Conservation (phyloP, 1,140 invertebrate species). For the Drosophila parabipectinata region DNA sequence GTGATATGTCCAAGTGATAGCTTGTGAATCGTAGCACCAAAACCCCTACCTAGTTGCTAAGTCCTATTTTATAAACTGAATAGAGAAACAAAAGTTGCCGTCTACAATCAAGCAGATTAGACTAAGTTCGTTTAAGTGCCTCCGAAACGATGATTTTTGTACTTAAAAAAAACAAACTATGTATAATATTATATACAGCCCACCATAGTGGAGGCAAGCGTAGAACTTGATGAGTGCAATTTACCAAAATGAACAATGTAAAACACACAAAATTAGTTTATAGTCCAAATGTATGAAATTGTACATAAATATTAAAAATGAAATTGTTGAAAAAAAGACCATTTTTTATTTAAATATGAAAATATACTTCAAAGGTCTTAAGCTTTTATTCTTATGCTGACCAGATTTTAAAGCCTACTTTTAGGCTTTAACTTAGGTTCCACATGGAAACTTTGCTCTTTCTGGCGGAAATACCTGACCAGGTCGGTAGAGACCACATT, state of each 20-base stretch:
- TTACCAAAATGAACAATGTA: conserved; percentile 61
- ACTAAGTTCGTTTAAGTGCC: conserved; percentile 59
- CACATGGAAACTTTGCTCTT: neutral
- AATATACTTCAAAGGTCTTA: neutral
- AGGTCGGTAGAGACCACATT: conserved; percentile 5
- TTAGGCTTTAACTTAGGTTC: neutral
- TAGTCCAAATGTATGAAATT: conserved; percentile 56
- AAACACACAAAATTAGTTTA: conserved; percentile 32
- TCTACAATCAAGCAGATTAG: conserved; percentile 59
- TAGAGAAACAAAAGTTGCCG: conserved; percentile 44
- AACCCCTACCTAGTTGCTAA: conserved; percentile 44
- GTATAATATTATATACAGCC: conserved; percentile 51
- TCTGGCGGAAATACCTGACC: conserved; percentile 33
- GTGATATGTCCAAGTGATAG: conserved; percentile 66
- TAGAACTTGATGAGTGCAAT: conserved; percentile 55
- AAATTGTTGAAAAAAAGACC: conserved; percentile 17
- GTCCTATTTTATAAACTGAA: conserved; percentile 38
- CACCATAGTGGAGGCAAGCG: conserved; percentile 40
- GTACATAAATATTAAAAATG: conserved; percentile 60
- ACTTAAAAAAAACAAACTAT: conserved; percentile 6
- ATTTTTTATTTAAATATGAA: neutral
- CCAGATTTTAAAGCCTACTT: neutral
- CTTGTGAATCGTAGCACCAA: conserved; percentile 63
- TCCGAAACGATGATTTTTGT: conserved; percentile 32
- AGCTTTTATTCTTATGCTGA: neutral